Conservation (phyloP, 2,888 invertebrate genomes). For the Drosophila nigricruria region DNA sequence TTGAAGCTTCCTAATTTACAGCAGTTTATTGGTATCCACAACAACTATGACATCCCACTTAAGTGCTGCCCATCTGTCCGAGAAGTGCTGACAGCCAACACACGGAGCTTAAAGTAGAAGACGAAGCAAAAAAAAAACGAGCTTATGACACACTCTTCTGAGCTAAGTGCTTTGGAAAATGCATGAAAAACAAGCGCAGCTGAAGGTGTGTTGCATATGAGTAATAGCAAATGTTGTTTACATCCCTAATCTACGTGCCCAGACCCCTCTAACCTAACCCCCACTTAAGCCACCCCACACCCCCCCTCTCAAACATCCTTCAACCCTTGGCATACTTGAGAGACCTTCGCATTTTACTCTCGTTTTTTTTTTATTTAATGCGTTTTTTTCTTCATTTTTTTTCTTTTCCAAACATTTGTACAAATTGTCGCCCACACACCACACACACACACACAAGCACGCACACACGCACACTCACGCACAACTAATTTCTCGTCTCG, state of each 20-base stretch:
- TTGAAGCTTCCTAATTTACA: constrained; percentile 12
- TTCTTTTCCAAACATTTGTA: constrained; percentile 26
- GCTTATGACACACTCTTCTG: constrained; percentile 1
- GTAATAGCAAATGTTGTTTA: constrained; percentile 4
- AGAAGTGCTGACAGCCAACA: neutral
- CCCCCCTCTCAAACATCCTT: neutral
- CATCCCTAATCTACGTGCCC: neutral
- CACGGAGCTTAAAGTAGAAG: neutral
- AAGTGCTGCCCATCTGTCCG: constrained; percentile 10
- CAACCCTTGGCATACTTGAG: constrained; percentile 13
- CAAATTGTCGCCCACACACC: constrained; percentile 32
- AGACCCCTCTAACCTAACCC: neutral
- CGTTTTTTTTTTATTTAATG: constrained; percentile 64
- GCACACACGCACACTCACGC: constrained; percentile 21
- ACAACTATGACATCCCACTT: neutral
- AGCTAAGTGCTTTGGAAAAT: constrained; percentile 13
- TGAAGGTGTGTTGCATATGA: constrained; percentile 22
- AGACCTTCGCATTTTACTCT: constrained; percentile 43
- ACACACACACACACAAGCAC: constrained; percentile 22
- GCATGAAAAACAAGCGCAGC: constrained; percentile 12
- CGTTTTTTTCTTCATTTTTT: constrained; percentile 26
- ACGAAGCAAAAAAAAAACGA: neutral
- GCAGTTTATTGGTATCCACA: constrained; percentile 4
- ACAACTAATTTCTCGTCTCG: constrained; percentile 77
- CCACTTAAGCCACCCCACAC: neutral